phyloP scores from a whole-genome alignment of 2,113 vertebrate genomes.

The Turnix velox region DNA sequence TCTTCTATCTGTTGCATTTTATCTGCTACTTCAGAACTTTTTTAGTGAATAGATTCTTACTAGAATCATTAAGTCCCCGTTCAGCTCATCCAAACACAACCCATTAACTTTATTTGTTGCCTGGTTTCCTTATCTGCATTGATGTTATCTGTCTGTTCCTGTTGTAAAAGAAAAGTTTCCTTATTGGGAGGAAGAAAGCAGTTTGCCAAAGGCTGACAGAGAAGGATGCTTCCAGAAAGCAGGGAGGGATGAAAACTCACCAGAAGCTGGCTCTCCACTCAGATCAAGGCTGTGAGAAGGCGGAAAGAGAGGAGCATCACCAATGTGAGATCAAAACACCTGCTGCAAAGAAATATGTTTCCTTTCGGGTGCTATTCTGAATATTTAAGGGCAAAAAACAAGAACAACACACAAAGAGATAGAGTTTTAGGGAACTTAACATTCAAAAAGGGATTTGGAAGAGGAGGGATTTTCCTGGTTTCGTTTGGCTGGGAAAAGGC shows the following conservation, averaged over 20 bases:
- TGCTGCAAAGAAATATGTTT: background rate
- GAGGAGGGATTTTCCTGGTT: background rate
- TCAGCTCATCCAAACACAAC: background rate
- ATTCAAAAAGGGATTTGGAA: background rate
- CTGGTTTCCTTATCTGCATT: conserved; percentile 36
- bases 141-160: background rate
- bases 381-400: background rate
- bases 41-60: background rate
- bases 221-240: background rate
- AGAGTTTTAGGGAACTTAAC: background rate
- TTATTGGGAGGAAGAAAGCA: background rate
- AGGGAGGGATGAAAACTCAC: background rate
- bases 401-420: background rate
- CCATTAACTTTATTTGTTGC: conserved; percentile 49
- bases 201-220: background rate
- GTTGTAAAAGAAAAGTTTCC: conserved; percentile 28
- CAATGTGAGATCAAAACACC: rapidly evolving
- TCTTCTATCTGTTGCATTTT: background rate
- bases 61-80: conserved; percentile 29
- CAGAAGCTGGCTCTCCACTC: background rate
- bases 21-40: background rate
- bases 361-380: background rate
- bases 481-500: background rate
- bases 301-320: background rate
- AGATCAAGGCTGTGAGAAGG: rapidly evolving